phyloP scores from a whole-genome alignment of 2,113 vertebrate genomes.

The Oryctolagus cuniculus region mOryCun1.1 NC_091432.1:5862001-5862500 shows the following conservation, averaged over 20 bases:
- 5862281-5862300: conserved; percentile 68
- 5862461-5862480: neutral
- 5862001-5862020: neutral
- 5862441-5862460: neutral
- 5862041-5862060: neutral
- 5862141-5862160: neutral
- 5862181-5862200: conserved; percentile 65
- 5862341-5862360: conserved; percentile 27
- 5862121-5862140: neutral
- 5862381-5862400: conserved; percentile 28
- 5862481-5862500: neutral
- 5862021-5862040: neutral
- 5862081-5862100: neutral
- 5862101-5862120: neutral
- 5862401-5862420: neutral
- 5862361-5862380: conserved; percentile 40
- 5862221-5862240: conserved; percentile 78
- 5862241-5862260: conserved; percentile 66
- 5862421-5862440: neutral
- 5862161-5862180: neutral
- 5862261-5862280: conserved; percentile 68
- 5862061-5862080: neutral
- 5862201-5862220: conserved; percentile 39
- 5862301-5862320: conserved; percentile 81
- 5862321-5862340: conserved; percentile 78